Evolutionary conservation across 2,113 vertebrate species (phyloP).

Genomic region (Coturnix japonica): DNA sequence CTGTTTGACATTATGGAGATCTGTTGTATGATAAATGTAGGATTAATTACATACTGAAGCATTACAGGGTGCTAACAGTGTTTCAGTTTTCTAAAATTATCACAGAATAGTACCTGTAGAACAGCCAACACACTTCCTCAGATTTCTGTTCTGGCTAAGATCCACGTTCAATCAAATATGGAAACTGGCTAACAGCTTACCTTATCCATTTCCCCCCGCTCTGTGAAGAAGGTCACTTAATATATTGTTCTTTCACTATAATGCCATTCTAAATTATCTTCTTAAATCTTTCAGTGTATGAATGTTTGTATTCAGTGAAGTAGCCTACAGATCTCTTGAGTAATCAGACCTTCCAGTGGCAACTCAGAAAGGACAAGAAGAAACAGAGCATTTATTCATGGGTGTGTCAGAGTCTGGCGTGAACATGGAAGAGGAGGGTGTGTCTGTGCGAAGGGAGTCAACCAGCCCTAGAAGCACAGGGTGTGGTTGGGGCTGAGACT

Average conservation of each 20-base stretch:
- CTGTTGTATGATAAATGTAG: too few species aligned
- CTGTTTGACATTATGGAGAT: background rate
- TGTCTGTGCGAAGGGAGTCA: background rate
- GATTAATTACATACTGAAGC: background rate
- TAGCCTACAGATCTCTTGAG: background rate
- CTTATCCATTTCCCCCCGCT: background rate
- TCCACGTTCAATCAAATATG: background rate
- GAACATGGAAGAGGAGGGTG: background rate
- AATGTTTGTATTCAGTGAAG: background rate
- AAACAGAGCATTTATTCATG: background rate
- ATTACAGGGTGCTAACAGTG: background rate
- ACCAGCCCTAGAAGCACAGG: background rate
- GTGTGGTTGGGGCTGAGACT: constrained; percentile 13
- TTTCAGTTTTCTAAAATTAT: background rate
- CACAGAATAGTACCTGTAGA: background rate
- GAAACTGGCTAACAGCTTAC: background rate
- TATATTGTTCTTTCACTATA: background rate
- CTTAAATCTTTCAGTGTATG: background rate
- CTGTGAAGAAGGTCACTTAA: background rate
- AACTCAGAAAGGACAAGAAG: background rate
- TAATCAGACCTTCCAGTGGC: background rate
- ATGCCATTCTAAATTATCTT: background rate
- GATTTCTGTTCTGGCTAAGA: background rate
- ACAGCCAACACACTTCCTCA: background rate
- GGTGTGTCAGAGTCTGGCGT: background rate